Evolutionary conservation across 1,140 invertebrate species (phyloP).

Genomic region (Chymomyza costata): DNA sequence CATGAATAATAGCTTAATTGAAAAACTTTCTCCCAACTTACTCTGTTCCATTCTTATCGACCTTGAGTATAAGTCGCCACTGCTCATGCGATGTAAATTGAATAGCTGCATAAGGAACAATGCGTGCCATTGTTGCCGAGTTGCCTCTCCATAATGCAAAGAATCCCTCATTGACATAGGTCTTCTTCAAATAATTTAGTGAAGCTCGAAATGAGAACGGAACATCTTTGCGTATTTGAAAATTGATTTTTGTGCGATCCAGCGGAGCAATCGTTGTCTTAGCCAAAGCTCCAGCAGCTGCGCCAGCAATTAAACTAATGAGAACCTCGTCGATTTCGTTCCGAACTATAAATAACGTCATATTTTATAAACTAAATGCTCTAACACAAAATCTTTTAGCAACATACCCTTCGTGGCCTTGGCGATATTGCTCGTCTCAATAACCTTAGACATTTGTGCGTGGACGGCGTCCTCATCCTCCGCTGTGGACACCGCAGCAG

Average conservation of each 20-base stretch:
- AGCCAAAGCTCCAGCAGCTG: conserved; percentile 93
- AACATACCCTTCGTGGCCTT: conserved; percentile 29
- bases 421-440: conserved; percentile 6
- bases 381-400: background rate
- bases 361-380: background rate
- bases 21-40: conserved; percentile 72
- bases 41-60: conserved; percentile 79
- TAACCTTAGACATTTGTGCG: conserved; percentile 4
- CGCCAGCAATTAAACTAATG: conserved; percentile 87
- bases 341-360: conserved; percentile 25
- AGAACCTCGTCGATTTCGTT: conserved; percentile 76
- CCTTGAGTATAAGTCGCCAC: conserved; percentile 88
- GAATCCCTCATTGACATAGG: conserved; percentile 85
- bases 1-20: background rate
- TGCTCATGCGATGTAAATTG: conserved; percentile 98
- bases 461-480: conserved; percentile 31
- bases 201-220: conserved; percentile 89
- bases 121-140: conserved; percentile 97
- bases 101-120: conserved; percentile 97
- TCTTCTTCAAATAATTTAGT: conserved; percentile 84
- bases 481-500: conserved; percentile 6
- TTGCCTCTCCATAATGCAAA: conserved; percentile 96
- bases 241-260: conserved; percentile 98
- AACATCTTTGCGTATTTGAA: conserved; percentile 87
- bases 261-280: conserved; percentile 98